phyloP scores from a whole-genome alignment of 2,113 vertebrate species.

The Pandion haliaetus region DNA sequence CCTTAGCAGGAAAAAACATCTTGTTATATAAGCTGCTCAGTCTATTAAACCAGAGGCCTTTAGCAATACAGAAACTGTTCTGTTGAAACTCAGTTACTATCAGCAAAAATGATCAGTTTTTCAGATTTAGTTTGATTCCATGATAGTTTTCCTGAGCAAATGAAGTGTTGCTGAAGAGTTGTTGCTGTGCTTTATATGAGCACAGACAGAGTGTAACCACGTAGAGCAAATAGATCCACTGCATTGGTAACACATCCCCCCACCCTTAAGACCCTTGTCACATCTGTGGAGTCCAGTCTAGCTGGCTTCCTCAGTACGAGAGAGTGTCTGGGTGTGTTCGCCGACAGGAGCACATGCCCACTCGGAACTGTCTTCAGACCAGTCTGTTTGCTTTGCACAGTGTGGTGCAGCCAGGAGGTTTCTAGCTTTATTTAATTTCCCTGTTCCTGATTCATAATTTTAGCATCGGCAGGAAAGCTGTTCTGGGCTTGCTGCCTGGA shows the following conservation, averaged over 20 bases:
- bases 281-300: neutral
- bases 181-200: neutral
- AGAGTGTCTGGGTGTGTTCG: neutral
- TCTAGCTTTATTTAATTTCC: neutral
- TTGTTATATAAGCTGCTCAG: neutral
- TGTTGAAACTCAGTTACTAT: neutral
- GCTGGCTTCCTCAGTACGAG: neutral
- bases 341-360: neutral
- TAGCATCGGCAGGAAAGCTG: neutral
- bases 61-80: neutral
- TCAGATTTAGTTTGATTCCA: neutral
- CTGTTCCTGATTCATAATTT: neutral
- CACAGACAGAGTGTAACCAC: neutral
- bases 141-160: neutral
- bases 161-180: neutral
- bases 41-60: neutral
- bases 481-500: conserved; percentile 41
- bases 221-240: neutral
- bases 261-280: neutral
- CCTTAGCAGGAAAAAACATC: neutral
- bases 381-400: neutral
- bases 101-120: neutral
- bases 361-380: neutral
- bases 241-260: neutral
- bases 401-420: neutral